Evolutionary conservation across 2,797 vertebrate genomes (phyloP), one percentile per base, ranked within the genome.

Genomic region (Erethizon dorsatum): DNA sequence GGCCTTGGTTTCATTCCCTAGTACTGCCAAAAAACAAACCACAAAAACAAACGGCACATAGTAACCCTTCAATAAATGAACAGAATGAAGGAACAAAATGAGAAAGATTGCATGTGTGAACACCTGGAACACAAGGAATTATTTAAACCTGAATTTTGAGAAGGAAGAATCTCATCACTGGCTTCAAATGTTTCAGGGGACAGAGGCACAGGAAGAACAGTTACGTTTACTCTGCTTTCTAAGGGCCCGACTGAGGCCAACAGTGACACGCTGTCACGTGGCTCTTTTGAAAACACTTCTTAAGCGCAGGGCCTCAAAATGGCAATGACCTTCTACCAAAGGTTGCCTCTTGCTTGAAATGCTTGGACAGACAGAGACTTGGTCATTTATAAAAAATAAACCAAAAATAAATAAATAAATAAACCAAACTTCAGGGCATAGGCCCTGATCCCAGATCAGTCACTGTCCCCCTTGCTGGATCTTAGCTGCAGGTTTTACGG

Each of bases 61-160:
- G 3, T 65, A 83, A 57, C 59, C 33, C 50, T 87, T 75, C 52
- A 20, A 9, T 37, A 84, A 73, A 65, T n/a, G 28, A 1, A 17
- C 1, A 3, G 22, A 65, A 67, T 6, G 20, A 57, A 57, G 56
- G 18, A 41, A 45, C 37, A 67, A 61, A 87, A 41, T 15, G 26
- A 95, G 61, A 83, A 52, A 31, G 28, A 33, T 12, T 31, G 0
- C 0, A 8, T 2, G 0, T 0, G 4, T 2, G 15, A 78, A 54
- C 0, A 61, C 45, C 0, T 20, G 54, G 65, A 56, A 67, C 33
- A 47, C 1, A 6, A 54, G 37, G 18, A 57, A 37, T 22, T 88
- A 69, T 5, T 73, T 84, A 84, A 91, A 45, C 13, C 6, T 47
- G 78, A 80, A 69, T 75, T 80, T 54, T 45, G 41, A 73, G 37